These are phyloP conservation scores for Agrochola lota DNA, from an alignment of 2,888 invertebrate genomes.

Conservation along the genomic window DNA sequence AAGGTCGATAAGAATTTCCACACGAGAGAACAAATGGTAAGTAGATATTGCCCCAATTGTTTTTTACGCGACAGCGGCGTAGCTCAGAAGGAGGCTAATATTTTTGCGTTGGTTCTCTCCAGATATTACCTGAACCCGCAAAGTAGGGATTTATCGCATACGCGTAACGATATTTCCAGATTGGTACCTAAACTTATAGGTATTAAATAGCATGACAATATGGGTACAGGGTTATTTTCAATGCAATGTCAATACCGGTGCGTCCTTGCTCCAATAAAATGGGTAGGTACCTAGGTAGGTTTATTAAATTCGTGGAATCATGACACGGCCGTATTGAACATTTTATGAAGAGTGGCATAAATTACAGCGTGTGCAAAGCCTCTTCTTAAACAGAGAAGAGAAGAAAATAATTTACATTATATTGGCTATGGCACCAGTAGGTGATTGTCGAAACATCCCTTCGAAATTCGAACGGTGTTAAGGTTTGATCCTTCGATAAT, in stretches of 20 bases:
- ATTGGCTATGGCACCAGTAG: background rate
- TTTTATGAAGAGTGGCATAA: background rate
- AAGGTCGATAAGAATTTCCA: background rate
- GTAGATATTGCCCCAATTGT: background rate
- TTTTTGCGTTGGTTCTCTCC: background rate
- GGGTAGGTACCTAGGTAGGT: background rate
- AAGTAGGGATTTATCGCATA: background rate
- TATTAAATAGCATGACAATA: background rate
- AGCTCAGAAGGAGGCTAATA: background rate
- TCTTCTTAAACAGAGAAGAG: background rate
- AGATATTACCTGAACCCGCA: background rate
- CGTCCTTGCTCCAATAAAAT: constrained; percentile 33
- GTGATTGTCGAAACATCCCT: background rate
- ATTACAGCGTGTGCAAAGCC: background rate
- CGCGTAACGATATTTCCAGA: background rate
- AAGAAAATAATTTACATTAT: background rate
- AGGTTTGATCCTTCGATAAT: background rate
- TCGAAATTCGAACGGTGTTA: background rate
- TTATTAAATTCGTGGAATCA: background rate
- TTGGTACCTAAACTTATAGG: background rate
- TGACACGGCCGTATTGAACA: background rate
- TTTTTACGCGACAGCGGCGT: background rate
- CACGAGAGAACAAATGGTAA: background rate
- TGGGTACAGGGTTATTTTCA: constrained; percentile 12
- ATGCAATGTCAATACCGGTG: constrained; percentile 31